phyloP scores from a whole-genome alignment of 2,888 invertebrate genomes.

The Megastigmus dorsalis region DNA sequence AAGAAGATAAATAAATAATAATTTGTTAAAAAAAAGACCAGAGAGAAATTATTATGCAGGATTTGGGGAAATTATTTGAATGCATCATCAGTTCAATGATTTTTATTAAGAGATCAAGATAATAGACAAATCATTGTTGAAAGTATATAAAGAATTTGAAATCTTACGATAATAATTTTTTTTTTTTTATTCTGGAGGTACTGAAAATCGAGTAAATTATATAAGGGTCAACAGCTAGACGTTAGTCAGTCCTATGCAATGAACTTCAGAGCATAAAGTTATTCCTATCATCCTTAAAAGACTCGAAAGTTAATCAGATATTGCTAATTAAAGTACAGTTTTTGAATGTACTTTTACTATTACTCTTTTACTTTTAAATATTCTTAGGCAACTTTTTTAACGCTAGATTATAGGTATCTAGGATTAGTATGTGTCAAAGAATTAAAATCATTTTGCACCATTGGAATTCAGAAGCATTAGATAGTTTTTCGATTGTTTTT shows the following conservation, averaged over 20 bases:
- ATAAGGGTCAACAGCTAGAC: slow-evolving; percentile 28
- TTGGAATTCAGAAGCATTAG: slow-evolving; percentile 43
- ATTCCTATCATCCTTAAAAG: slow-evolving; percentile 18
- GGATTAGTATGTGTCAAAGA: slow-evolving; percentile 62
- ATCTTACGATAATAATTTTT: slow-evolving; percentile 23
- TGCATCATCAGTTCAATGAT: slow-evolving; percentile 33
- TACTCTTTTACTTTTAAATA: slow-evolving; percentile 48
- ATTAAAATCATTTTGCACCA: slow-evolving; percentile 58
- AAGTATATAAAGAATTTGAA: slow-evolving; percentile 35
- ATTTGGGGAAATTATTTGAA: background rate
- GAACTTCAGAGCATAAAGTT: slow-evolving; percentile 23
- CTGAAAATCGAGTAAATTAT: slow-evolving; percentile 19
- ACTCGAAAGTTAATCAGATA: slow-evolving; percentile 36
- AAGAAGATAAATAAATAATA: slow-evolving; percentile 38
- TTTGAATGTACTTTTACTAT: slow-evolving; percentile 36
- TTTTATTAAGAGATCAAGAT: slow-evolving; percentile 53
- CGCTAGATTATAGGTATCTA: slow-evolving; percentile 61
- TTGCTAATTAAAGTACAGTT: slow-evolving; percentile 45
- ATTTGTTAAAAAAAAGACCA: slow-evolving; percentile 41
- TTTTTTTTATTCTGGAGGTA: slow-evolving; percentile 25
- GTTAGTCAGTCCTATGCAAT: slow-evolving; percentile 30
- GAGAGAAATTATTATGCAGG: background rate
- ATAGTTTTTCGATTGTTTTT: slow-evolving; percentile 34
- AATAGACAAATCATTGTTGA: slow-evolving; percentile 43
- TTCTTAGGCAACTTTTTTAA: slow-evolving; percentile 53